Evolutionary conservation across 2,113 vertebrate genomes (phyloP).

Genomic region (Columba janthina): DNA sequence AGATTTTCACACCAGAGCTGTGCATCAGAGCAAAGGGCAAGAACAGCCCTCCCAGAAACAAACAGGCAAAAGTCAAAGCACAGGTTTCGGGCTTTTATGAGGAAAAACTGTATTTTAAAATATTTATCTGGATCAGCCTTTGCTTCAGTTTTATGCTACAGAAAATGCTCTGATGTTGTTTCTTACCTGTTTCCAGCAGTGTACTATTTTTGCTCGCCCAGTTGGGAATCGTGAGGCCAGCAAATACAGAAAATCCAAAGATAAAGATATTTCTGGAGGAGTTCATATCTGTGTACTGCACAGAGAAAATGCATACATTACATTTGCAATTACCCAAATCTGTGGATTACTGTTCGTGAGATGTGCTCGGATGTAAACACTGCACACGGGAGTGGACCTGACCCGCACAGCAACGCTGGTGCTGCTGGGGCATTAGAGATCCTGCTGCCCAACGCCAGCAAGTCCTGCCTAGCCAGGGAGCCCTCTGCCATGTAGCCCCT

Average conservation of each 20-base stretch:
- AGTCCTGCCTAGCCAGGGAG: not conserved
- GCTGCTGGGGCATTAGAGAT: not conserved
- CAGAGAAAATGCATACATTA: constrained; percentile 9
- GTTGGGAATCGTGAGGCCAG: constrained; percentile 87
- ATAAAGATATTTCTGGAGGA: constrained; percentile 95
- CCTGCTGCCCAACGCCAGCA: not conserved
- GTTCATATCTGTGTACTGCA: constrained; percentile 94
- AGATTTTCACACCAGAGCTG: not conserved
- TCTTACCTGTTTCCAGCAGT: constrained; percentile 85
- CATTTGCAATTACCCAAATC: not conserved
- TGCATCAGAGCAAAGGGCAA: not conserved
- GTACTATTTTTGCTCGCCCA: constrained; percentile 85
- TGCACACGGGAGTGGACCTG: not conserved
- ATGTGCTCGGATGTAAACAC: not conserved
- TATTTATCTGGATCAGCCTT: not conserved
- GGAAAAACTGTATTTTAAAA: not conserved
- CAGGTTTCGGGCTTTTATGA: not conserved
- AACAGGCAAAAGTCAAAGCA: not conserved
- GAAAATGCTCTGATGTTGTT: not conserved
- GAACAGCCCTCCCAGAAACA: not conserved
- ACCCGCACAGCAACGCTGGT: not conserved
- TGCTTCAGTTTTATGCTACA: not conserved
- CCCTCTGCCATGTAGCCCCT: not conserved
- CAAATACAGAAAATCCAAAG: constrained; percentile 94
- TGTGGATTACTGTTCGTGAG: not conserved